phyloP scores from a whole-genome alignment of 2,888 invertebrate species.

The Dendrolimus pini region DNA sequence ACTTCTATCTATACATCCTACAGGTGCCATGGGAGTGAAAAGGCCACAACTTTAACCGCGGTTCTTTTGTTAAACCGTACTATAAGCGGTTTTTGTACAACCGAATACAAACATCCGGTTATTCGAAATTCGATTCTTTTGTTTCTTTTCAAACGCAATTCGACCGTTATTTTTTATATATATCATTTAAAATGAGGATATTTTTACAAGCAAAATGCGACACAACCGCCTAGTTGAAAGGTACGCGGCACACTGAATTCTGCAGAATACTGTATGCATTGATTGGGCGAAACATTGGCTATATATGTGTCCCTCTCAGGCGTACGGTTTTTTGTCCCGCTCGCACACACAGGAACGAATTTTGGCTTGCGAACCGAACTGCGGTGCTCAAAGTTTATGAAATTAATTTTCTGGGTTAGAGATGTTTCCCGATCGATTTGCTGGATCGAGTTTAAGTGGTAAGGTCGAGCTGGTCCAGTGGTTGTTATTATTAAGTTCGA shows the following conservation, averaged over 20 bases:
- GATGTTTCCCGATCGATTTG: slow-evolving; percentile 9
- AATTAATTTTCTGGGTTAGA: slow-evolving; percentile 10
- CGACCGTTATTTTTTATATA: not conserved
- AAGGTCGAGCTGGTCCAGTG: not conserved
- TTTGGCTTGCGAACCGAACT: slow-evolving; percentile 57
- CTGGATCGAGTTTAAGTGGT: not conserved
- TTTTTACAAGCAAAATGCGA: slow-evolving; percentile 10
- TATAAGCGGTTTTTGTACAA: not conserved
- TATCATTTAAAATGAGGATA: not conserved
- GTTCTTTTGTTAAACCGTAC: slow-evolving; percentile 20
- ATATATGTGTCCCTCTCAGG: slow-evolving; percentile 34
- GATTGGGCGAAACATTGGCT: slow-evolving; percentile 64
- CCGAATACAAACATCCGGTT: not conserved
- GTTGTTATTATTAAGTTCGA: not conserved
- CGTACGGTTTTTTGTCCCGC: slow-evolving; percentile 26
- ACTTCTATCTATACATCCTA: slow-evolving; percentile 4
- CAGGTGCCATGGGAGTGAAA: slow-evolving; percentile 17
- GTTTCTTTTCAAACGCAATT: not conserved
- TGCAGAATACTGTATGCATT: slow-evolving; percentile 70
- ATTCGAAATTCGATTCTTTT: slow-evolving; percentile 7
- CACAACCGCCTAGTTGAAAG: slow-evolving; percentile 37
- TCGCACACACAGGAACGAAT: slow-evolving; percentile 52
- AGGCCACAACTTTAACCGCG: slow-evolving; percentile 22
- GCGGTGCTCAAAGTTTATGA: slow-evolving; percentile 46
- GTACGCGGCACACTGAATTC: slow-evolving; percentile 54